Base-by-base conservation (phyloP, 1,140 invertebrate species). In the Pseudomyrmex sp. region DNA sequence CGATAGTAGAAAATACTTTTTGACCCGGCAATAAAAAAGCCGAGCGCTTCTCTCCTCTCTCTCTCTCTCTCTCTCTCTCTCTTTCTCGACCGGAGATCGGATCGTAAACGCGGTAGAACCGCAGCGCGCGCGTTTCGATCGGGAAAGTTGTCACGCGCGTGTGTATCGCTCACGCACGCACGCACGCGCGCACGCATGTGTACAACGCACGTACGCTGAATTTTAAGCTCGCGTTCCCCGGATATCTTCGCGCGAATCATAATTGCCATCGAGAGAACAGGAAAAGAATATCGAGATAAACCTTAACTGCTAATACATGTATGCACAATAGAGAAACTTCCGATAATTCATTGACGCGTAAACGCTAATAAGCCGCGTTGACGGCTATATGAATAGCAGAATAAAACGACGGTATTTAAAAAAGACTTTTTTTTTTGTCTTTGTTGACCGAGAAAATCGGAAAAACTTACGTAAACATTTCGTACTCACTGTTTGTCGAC, bases 1-100 rank as follows among this genome's bases (percentile, higher is more conserved):
- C 82, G 46, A 73, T 46, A 48, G 63, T 77, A 83, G 73, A 74
- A 83, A 79, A 86, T 84, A 86, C 69, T 82, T 82, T 56, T 82
- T 18, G 26, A 18, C 44, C 58, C 59, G 65, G 73, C 82, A 76
- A 73, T 86, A 86, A 86, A 35, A 35, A 35, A 86, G 72, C 46
- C 73, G 59, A 56, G 20, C 48, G 62, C 66, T 35, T 35, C 5
- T 35, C 26, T 75, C 46, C 58, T 86, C 52, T 65, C 12, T 54
- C 23, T 23, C 23, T 23, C 23, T 26, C 23, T 23, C 23, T 23
- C 23, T 23, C 23, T 23, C 23, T 23, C 23, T 23, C 23, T 23
- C 23, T 65, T 8, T 54, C 18, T 35, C 35, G 35, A 35, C 35
- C 35, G 35, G 35, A 35, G 68, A 56, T 13, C 70, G 48, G 59